Conservation (phyloP, 2,888 invertebrate genomes). For the Agriopis leucophaearia region DNA sequence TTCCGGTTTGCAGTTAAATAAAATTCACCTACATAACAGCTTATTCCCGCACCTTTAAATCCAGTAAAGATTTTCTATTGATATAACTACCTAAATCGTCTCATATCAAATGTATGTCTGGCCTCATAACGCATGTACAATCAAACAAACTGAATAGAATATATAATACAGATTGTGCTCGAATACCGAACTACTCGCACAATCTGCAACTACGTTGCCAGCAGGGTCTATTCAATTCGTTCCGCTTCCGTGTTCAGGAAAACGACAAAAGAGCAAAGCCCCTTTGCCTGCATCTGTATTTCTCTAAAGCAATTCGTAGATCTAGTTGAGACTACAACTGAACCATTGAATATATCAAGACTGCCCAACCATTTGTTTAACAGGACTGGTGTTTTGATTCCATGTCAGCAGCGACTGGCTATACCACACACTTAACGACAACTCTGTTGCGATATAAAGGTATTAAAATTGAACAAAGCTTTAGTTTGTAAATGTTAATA, state of each 20-base stretch:
- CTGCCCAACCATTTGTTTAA: neutral
- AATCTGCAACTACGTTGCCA: constrained; percentile 1
- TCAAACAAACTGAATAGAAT: constrained; percentile 9
- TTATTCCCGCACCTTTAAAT: neutral
- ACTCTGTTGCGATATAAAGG: neutral
- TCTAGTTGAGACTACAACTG: neutral
- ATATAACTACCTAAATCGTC: neutral
- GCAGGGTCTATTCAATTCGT: constrained; percentile 4
- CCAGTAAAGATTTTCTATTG: neutral
- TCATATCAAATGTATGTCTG: neutral
- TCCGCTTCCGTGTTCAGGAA: neutral
- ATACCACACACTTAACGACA: no score
- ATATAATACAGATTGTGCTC: constrained; percentile 4
- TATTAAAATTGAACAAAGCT: no score
- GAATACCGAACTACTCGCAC: neutral
- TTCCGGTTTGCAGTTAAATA: neutral
- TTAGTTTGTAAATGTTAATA: no score
- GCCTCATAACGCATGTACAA: neutral
- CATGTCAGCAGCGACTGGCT: no score
- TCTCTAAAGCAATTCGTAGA: neutral
- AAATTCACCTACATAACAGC: neutral
- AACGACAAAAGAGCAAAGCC: constrained; percentile 6
- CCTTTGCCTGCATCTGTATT: constrained; percentile 2
- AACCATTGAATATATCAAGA: neutral
- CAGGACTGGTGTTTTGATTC: neutral